Conservation (phyloP, 2,797 vertebrate genomes). For the Sorex maritimensis region DNA sequence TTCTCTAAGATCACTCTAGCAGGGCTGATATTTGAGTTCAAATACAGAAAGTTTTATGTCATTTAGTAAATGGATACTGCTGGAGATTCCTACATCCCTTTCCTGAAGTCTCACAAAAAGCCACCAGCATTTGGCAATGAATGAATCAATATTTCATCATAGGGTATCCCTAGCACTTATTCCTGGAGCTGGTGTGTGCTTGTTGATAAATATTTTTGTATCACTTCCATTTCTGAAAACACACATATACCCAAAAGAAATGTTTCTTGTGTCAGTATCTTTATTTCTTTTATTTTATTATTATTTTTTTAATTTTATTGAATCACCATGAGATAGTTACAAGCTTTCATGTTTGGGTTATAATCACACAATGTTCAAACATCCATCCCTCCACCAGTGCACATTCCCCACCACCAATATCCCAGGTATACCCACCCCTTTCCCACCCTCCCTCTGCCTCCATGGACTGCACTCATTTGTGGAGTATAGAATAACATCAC, state of each 20-base stretch:
- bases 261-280: not conserved
- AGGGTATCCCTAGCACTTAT: not conserved
- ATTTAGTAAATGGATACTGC: not conserved
- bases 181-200: not conserved
- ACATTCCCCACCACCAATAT: no score
- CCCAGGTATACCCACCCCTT: no score
- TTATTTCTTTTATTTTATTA: not conserved
- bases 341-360: no score
- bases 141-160: no score
- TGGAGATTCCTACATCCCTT: not conserved
- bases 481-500: no score
- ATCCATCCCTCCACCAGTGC: no score
- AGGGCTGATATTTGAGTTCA: not conserved
- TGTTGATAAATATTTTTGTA: not conserved
- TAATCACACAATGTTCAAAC: no score
- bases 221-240: not conserved
- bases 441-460: no score
- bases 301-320: no score
- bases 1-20: not conserved
- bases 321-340: no score
- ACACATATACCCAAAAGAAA: not conserved
- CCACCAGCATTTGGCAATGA: not conserved
- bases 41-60: slow-evolving; percentile 1
- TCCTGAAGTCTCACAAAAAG: not conserved
- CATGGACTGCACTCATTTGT: no score